phyloP scores from a whole-genome alignment of 2,113 vertebrate genomes.

The Dermatemys mawii region DNA sequence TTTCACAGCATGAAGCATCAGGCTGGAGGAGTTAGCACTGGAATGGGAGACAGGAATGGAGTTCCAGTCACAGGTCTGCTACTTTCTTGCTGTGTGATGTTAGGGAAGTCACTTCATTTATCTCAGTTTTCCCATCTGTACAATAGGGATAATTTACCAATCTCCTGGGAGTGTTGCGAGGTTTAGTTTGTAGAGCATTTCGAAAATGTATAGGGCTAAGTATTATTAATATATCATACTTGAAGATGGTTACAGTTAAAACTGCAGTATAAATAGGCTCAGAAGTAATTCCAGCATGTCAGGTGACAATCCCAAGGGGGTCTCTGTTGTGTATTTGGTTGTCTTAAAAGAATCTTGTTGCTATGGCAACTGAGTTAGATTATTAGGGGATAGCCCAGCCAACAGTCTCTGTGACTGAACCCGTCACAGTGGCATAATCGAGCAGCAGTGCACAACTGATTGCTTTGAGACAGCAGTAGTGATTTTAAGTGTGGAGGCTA shows the following conservation, averaged over 20 bases:
- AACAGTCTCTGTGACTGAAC: too few relatives aligned
- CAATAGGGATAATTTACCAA: background rate
- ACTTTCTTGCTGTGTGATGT: background rate
- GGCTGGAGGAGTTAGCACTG: background rate
- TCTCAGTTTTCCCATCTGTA: background rate
- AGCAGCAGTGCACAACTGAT: too few relatives aligned
- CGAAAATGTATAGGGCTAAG: background rate
- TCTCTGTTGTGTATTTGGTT: too few relatives aligned
- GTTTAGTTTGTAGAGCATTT: background rate
- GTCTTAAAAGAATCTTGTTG: too few relatives aligned
- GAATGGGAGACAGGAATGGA: background rate
- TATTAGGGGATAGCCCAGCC: too few relatives aligned
- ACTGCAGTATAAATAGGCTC: background rate
- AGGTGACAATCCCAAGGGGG: too few relatives aligned
- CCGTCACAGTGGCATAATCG: too few relatives aligned
- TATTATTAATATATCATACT: background rate
- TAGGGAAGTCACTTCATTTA: rapidly evolving
- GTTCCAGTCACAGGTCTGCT: background rate
- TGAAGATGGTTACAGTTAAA: background rate
- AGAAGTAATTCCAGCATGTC: too few relatives aligned
- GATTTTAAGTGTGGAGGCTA: too few relatives aligned
- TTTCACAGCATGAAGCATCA: background rate
- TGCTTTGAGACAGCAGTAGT: too few relatives aligned
- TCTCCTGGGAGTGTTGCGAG: background rate
- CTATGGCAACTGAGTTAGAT: too few relatives aligned